These are phyloP conservation scores for Lasioglossum zephyrum DNA, from an alignment of 2,888 invertebrate genomes.

Conservation along the genomic window DNA sequence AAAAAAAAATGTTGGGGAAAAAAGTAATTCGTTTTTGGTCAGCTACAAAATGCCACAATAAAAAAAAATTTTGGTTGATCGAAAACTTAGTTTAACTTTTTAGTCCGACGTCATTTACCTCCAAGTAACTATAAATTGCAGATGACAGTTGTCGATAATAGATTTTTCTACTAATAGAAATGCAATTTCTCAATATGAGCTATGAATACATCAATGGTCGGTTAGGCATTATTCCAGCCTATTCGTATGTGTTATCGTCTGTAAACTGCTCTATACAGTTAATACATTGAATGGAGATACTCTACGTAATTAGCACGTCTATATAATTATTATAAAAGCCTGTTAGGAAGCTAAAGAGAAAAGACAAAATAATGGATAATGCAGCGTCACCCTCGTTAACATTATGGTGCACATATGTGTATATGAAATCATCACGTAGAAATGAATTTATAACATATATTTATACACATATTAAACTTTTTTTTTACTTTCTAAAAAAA, in stretches of 20 bases:
- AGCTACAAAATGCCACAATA: too few species aligned
- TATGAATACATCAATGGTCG: not conserved
- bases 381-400: not conserved
- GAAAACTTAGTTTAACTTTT: too few species aligned
- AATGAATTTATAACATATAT: not conserved
- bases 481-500: not conserved
- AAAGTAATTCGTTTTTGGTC: too few species aligned
- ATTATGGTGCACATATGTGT: not conserved
- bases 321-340: conserved; percentile 9
- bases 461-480: not conserved
- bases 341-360: not conserved
- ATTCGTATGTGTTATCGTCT: not conserved
- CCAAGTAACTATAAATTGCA: too few species aligned
- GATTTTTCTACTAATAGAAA: too few species aligned
- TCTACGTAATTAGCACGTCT: not conserved
- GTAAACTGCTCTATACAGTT: not conserved
- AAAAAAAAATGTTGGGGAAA: too few species aligned
- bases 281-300: not conserved
- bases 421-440: not conserved
- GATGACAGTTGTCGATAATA: too few species aligned
- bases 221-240: not conserved
- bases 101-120: too few species aligned
- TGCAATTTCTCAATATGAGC: not conserved
- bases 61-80: too few species aligned
- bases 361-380: conserved; percentile 7